Evolutionary conservation across 2,113 vertebrate genomes (phyloP).

Genomic region (Ceyx cyanopectus): DNA sequence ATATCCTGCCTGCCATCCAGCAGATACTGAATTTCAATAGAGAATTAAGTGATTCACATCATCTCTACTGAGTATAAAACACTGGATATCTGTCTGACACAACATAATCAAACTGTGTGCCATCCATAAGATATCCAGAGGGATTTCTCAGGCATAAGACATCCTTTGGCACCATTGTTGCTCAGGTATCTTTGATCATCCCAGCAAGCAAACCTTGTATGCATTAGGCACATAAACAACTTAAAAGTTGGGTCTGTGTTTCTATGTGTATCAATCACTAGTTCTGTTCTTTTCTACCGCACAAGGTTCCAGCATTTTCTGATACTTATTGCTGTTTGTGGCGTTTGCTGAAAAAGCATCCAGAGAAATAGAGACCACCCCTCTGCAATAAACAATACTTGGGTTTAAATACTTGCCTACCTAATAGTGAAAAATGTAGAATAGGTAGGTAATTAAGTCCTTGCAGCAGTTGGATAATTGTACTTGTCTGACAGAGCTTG

Average conservation of each 20-base stretch:
- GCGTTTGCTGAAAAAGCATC: background rate
- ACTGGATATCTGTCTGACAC: conserved; percentile 8
- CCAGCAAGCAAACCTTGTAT: background rate
- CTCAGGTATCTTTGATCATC: conserved; percentile 1
- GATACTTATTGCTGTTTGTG: background rate
- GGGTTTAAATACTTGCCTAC: background rate
- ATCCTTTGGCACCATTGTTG: background rate
- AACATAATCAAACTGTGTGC: background rate
- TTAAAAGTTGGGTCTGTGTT: background rate
- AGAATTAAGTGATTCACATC: conserved; percentile 42
- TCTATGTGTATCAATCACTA: background rate
- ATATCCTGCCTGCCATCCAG: conserved; percentile 21
- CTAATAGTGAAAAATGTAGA: conserved; percentile 11
- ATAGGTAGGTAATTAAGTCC: background rate
- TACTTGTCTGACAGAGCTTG: background rate
- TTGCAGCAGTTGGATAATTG: conserved; percentile 23
- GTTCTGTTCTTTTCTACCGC: background rate
- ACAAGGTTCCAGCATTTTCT: background rate
- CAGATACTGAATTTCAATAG: conserved; percentile 41
- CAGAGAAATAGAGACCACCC: background rate
- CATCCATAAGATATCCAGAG: background rate
- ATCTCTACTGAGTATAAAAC: conserved; percentile 7
- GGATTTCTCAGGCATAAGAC: background rate
- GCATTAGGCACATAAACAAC: background rate
- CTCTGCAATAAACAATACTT: background rate